phyloP scores from a whole-genome alignment of 2,797 vertebrate species.

The Catharus ustulatus region DNA sequence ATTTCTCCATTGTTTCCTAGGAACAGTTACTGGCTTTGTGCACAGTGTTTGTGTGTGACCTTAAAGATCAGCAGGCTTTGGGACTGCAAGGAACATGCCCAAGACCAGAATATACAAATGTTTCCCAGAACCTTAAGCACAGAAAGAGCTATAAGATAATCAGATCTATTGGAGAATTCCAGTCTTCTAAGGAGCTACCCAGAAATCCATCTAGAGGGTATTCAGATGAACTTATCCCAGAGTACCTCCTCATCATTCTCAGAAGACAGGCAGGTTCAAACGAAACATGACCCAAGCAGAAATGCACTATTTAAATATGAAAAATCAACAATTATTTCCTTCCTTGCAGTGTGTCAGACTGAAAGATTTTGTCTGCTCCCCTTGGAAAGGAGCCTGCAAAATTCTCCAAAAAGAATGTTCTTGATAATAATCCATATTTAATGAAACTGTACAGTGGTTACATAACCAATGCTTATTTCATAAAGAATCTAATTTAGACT shows the following conservation, averaged over 20 bases:
- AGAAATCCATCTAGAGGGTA: not conserved
- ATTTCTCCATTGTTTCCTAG: not conserved
- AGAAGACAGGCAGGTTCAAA: not conserved
- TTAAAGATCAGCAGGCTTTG: not conserved
- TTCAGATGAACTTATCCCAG: not conserved
- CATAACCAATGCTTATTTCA: constrained; percentile 50
- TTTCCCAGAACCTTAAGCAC: not conserved
- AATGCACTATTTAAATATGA: constrained; percentile 7
- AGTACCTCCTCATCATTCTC: not conserved
- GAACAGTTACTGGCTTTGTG: not conserved
- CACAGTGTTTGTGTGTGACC: not conserved
- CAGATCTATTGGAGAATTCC: not conserved
- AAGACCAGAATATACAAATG: not conserved
- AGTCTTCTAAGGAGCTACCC: not conserved
- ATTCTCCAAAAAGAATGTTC: constrained; percentile 26
- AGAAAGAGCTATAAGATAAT: not conserved
- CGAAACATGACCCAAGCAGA: not conserved
- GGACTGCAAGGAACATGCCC: not conserved
- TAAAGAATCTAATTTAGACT: constrained; percentile 48
- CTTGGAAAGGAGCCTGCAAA: constrained; percentile 38
- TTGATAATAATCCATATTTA: constrained; percentile 55
- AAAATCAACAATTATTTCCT: constrained; percentile 11
- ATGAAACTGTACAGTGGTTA: constrained; percentile 42
- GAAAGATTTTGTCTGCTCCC: not conserved
- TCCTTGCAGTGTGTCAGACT: not conserved